A percentile compares a stretch with the other conserved stretches of the same genome.
Evolutionary conservation across 2,888 invertebrate species (phyloP).

Genomic region (Caenorhabditis sp.): DNA sequence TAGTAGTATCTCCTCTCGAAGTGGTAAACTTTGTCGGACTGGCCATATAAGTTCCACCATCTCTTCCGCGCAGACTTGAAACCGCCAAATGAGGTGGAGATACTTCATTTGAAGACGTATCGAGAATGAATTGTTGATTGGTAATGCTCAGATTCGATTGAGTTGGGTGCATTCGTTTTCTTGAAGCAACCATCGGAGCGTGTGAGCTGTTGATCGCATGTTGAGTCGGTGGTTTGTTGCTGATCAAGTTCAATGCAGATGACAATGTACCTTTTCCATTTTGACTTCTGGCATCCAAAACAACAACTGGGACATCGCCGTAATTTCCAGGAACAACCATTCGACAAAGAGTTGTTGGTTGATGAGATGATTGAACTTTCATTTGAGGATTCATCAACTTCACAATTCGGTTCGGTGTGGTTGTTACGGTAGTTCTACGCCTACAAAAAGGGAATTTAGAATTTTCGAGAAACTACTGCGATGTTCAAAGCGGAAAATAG

Average conservation of each 20-base stretch:
- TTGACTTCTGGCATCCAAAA: conserved; percentile 22
- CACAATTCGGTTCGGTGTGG: neutral
- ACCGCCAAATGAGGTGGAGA: conserved; percentile 38
- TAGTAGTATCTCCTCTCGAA: conserved; percentile 46
- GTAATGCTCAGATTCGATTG: neutral
- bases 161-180: conserved; percentile 38
- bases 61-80: conserved; percentile 33
- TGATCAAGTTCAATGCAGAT: conserved; percentile 10
- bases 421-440: neutral
- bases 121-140: neutral
- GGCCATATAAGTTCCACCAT: conserved; percentile 37
- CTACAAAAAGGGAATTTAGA: neutral
- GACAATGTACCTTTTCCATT: conserved; percentile 12
- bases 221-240: neutral
- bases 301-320: conserved; percentile 29
- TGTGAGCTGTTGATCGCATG: conserved; percentile 21
- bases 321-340: conserved; percentile 32
- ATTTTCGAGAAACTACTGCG: no score
- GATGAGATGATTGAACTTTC: neutral
- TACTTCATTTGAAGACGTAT: conserved; percentile 17
- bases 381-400: neutral
- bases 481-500: no score
- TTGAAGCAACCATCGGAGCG: conserved; percentile 49
- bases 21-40: conserved; percentile 59
- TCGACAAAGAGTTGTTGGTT: conserved; percentile 21